Percentiles rank a stretch among this genome's conserved stretches.
Evolutionary conservation across 2,113 vertebrate species (phyloP).

Genomic region (Nothocercus julius): DNA sequence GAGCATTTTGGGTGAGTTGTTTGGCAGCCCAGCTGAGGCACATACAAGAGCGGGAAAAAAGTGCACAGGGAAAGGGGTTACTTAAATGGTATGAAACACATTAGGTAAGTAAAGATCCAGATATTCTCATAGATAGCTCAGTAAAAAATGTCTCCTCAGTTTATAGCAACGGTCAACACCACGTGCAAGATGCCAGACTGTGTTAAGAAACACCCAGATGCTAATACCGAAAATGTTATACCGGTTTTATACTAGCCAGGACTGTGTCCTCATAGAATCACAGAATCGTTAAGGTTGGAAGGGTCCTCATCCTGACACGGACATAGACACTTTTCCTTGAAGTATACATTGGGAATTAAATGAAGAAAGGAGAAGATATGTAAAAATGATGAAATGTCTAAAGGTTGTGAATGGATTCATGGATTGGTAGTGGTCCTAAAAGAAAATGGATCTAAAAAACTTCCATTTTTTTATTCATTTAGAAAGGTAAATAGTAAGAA

Average conservation of each 20-base stretch:
- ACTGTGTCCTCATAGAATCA: background rate
- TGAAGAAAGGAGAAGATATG: background rate
- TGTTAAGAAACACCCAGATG: background rate
- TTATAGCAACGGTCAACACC: background rate
- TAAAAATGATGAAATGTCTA: background rate
- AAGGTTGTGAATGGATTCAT: background rate
- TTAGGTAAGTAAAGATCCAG: background rate
- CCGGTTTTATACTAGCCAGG: background rate
- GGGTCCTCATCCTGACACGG: background rate
- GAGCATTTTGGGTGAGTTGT: background rate
- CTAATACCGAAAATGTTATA: background rate
- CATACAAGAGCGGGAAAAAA: background rate
- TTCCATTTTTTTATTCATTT: background rate
- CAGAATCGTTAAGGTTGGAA: too few relatives aligned
- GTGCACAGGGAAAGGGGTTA: fast-evolving
- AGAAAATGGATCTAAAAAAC: background rate
- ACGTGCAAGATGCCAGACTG: background rate
- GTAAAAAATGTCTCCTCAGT: background rate
- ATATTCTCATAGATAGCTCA: background rate
- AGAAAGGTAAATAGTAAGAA: background rate
- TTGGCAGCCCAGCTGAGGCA: background rate
- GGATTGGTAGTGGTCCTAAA: background rate
- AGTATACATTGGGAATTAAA: background rate
- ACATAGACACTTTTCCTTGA: background rate
- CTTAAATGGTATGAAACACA: background rate